Conservation (phyloP, 2,797 vertebrate genomes). For the Pogonophryne albipinna region DNA sequence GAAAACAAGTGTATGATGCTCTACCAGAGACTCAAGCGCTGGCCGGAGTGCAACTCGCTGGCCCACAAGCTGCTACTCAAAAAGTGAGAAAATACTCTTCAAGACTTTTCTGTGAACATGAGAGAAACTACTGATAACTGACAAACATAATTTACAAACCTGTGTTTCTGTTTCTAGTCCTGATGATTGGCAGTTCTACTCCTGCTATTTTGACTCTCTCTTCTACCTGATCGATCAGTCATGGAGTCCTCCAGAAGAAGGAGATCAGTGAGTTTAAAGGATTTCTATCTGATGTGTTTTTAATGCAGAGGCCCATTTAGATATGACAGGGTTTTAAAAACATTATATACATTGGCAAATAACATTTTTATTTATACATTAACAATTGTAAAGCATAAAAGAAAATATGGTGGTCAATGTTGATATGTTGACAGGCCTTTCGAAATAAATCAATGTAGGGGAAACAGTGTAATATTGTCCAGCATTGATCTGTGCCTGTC, state of each 20-base stretch:
- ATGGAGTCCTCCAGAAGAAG: slow-evolving; percentile 91
- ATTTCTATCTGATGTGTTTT: neutral
- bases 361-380: no score
- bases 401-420: no score
- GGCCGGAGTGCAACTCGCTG: slow-evolving; percentile 96
- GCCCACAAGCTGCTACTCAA: slow-evolving; percentile 92
- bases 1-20: slow-evolving; percentile 97
- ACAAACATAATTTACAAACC: rapidly evolving
- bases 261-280: slow-evolving; percentile 89
- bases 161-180: slow-evolving; percentile 83
- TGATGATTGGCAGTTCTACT: slow-evolving; percentile 99
- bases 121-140: rapidly evolving
- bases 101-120: neutral
- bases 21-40: slow-evolving; percentile 92
- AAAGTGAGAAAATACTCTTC: slow-evolving; percentile 86
- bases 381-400: no score
- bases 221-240: slow-evolving; percentile 93
- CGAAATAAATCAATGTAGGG: no score
- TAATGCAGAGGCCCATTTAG: neutral
- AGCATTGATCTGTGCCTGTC: neutral
- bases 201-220: slow-evolving; percentile 95
- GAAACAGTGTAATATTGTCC: no score
- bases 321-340: no score
- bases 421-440: no score
- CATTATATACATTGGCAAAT: no score